Conservation (phyloP, 2,888 invertebrate genomes). For the Dryobotodes eremita region DNA sequence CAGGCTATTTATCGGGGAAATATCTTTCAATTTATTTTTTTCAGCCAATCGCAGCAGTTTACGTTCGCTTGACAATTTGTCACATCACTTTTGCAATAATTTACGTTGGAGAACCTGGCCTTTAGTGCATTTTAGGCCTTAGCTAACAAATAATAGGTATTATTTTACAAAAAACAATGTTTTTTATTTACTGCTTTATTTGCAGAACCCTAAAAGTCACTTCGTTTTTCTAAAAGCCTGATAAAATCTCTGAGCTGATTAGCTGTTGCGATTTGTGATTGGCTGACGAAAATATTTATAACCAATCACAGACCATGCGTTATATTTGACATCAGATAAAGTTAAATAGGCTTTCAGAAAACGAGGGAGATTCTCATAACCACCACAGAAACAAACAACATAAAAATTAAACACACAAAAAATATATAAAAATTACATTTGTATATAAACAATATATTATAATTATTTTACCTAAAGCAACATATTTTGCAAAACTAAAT, state of each 20-base stretch:
- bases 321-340: slow-evolving; percentile 2
- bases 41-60: too few species aligned
- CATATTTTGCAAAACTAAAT: slow-evolving; percentile 38
- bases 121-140: slow-evolving; percentile 14
- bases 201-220: too few species aligned
- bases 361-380: neutral
- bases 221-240: slow-evolving; percentile 6
- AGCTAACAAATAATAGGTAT: neutral
- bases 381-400: neutral
- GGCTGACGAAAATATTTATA: slow-evolving; percentile 13
- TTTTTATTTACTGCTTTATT: neutral
- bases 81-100: too few species aligned
- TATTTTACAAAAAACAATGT: neutral
- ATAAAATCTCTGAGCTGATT: neutral
- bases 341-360: neutral
- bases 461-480: slow-evolving; percentile 27
- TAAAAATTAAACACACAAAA: slow-evolving; percentile 23
- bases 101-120: neutral
- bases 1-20: too few species aligned
- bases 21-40: too few species aligned
- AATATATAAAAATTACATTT: slow-evolving; percentile 20
- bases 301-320: slow-evolving; percentile 4
- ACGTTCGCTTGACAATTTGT: too few species aligned
- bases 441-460: slow-evolving; percentile 12
- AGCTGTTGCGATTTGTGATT: neutral